Conservation (phyloP, 2,888 invertebrate genomes). For the Caenorhabditis becei region DNA sequence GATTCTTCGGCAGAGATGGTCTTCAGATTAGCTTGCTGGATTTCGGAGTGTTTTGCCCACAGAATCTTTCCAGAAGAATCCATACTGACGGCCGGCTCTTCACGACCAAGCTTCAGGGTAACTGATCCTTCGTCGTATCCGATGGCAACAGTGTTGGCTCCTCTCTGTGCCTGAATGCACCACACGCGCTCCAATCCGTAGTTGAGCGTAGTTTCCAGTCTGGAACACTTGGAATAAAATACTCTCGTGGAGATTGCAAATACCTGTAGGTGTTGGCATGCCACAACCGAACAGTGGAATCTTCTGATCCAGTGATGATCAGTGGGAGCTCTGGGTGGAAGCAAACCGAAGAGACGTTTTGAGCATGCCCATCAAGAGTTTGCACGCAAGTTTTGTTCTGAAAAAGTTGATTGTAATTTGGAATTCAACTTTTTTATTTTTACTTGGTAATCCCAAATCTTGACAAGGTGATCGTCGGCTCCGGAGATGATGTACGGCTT, state of each 20-base stretch:
- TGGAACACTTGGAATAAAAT: no score
- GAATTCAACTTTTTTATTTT: neutral
- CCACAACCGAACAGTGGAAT: constrained; percentile 92
- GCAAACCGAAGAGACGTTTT: constrained; percentile 92
- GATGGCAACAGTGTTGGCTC: constrained; percentile 87
- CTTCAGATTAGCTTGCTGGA: constrained; percentile 87
- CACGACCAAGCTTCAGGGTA: constrained; percentile 93
- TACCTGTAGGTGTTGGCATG: constrained; percentile 94
- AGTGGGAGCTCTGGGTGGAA: constrained; percentile 99
- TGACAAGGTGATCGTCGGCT: constrained; percentile 96
- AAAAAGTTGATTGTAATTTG: constrained; percentile 11
- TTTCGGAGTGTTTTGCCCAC: constrained; percentile 98
- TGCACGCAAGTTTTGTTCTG: constrained; percentile 83
- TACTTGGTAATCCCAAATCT: constrained; percentile 97
- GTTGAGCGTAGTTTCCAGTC: constrained; percentile 93
- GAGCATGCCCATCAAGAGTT: constrained; percentile 96
- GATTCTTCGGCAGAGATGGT: constrained; percentile 74
- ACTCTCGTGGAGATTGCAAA: constrained; percentile 83
- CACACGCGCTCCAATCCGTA: constrained; percentile 98
- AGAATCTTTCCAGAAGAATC: constrained; percentile 98
- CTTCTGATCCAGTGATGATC: constrained; percentile 92
- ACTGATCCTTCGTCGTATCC: constrained; percentile 98
- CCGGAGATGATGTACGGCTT: constrained; percentile 99
- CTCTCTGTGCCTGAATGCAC: constrained; percentile 86
- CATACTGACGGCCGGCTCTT: constrained; percentile 98